Evolutionary conservation across 2,888 invertebrate genomes (phyloP).

Genomic region (Pharmacophagus antenor): DNA sequence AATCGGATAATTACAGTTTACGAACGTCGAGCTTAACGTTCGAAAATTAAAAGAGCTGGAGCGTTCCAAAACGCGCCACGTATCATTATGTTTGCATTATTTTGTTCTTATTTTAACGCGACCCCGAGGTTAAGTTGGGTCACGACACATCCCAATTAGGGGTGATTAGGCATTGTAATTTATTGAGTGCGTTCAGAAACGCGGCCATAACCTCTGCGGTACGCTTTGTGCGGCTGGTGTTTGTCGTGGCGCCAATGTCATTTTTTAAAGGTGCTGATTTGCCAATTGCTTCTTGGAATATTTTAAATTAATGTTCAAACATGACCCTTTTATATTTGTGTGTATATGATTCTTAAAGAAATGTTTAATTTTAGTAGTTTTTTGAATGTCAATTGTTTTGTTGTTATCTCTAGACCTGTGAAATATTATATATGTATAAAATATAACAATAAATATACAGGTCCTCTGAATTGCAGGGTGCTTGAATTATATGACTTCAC

Average conservation of each 20-base stretch:
- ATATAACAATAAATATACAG: no score
- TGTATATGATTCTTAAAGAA: neutral
- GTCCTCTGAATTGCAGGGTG: no score
- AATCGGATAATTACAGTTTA: slow-evolving; percentile 74
- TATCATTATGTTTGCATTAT: slow-evolving; percentile 78
- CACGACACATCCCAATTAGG: slow-evolving; percentile 78
- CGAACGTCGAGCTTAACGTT: slow-evolving; percentile 63
- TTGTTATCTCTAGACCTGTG: no score
- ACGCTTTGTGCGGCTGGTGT: slow-evolving; percentile 49
- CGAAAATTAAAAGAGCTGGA: slow-evolving; percentile 70
- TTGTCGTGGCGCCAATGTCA: slow-evolving; percentile 62
- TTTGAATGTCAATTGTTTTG: no score
- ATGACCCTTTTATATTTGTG: slow-evolving; percentile 33
- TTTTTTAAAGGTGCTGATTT: slow-evolving; percentile 65
- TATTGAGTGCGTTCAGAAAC: slow-evolving; percentile 72
- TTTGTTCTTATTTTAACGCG: slow-evolving; percentile 67
- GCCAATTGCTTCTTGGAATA: slow-evolving; percentile 54
- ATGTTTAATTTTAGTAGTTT: neutral
- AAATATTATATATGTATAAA: no score
- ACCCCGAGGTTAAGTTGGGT: slow-evolving; percentile 77
- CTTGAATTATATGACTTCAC: no score
- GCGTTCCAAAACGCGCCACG: slow-evolving; percentile 56
- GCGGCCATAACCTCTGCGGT: slow-evolving; percentile 55
- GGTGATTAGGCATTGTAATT: slow-evolving; percentile 77
- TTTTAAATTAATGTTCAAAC: slow-evolving; percentile 37